phyloP scores from a whole-genome alignment of 2,797 vertebrate species.

The Anabas testudineus region DNA sequence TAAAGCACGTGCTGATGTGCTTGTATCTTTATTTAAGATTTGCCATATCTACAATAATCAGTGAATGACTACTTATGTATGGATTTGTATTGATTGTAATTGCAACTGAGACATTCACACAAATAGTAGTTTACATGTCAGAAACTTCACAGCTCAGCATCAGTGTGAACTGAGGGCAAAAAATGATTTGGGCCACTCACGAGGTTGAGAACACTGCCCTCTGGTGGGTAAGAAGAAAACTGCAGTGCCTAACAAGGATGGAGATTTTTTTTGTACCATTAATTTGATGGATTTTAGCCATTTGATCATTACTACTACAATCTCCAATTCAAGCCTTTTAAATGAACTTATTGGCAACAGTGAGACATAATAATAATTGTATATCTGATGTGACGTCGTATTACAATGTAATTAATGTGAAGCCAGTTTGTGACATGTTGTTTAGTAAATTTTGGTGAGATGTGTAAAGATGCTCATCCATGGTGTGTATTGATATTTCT shows the following conservation, averaged over 20 bases:
- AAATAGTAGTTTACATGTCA: not conserved
- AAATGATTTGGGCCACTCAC: not conserved
- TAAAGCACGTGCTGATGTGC: too few relatives aligned
- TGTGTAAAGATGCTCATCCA: conserved; percentile 6
- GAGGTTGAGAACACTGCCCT: conserved; percentile 34
- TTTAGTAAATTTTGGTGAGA: not conserved
- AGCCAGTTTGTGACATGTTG: not conserved
- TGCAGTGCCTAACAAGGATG: not conserved
- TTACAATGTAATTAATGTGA: too few relatives aligned
- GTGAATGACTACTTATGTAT: too few relatives aligned
- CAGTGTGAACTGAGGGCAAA: not conserved
- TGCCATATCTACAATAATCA: not conserved
- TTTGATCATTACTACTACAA: not conserved
- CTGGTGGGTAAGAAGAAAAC: conserved; percentile 58
- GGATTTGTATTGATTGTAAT: not conserved
- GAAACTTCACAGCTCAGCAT: not conserved
- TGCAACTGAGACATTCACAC: not conserved
- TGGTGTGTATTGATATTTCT: conserved; percentile 21
- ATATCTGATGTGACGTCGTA: too few relatives aligned
- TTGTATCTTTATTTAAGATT: too few relatives aligned
- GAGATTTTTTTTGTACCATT: not conserved
- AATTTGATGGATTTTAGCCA: not conserved
- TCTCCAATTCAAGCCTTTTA: not conserved
- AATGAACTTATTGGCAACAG: not conserved
- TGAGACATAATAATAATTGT: not conserved